Conservation (phyloP, 2,888 invertebrate genomes). For the Philereme transversata region DNA sequence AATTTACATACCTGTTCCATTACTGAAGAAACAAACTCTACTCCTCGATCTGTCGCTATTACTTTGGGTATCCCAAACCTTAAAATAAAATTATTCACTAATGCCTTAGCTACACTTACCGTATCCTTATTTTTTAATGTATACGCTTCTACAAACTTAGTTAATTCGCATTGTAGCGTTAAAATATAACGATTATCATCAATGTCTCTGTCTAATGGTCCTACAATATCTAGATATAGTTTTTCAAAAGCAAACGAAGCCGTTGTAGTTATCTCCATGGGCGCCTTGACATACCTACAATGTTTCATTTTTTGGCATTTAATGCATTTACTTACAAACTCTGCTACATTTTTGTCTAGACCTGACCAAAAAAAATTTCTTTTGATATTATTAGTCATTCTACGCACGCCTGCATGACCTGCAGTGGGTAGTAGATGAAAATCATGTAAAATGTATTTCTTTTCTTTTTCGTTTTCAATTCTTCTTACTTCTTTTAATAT, state of each 20-base stretch:
- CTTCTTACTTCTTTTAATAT: not conserved
- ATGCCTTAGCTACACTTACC: not conserved
- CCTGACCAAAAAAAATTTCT: not conserved
- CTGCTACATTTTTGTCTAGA: not conserved
- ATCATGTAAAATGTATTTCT: not conserved
- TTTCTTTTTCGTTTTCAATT: not conserved
- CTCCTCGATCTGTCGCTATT: not conserved
- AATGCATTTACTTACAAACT: not conserved
- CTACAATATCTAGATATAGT: not conserved
- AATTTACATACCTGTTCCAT: not conserved
- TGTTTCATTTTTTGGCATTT: not conserved
- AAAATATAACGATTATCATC: not conserved
- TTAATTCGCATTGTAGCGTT: not conserved
- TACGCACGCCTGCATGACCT: not conserved
- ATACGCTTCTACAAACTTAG: not conserved
- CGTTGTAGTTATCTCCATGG: not conserved
- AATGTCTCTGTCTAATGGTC: not conserved
- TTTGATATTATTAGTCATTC: not conserved
- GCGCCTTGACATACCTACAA: not conserved
- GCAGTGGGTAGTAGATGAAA: not conserved
- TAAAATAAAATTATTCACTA: not conserved
- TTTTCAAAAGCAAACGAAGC: not conserved
- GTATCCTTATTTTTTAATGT: not conserved
- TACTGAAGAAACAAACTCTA: not conserved
- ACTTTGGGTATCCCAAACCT: not conserved